Conservation (phyloP, 30 jellyfish, hydroid and myxozoan species). For the Nemopilema nomurai region DNA sequence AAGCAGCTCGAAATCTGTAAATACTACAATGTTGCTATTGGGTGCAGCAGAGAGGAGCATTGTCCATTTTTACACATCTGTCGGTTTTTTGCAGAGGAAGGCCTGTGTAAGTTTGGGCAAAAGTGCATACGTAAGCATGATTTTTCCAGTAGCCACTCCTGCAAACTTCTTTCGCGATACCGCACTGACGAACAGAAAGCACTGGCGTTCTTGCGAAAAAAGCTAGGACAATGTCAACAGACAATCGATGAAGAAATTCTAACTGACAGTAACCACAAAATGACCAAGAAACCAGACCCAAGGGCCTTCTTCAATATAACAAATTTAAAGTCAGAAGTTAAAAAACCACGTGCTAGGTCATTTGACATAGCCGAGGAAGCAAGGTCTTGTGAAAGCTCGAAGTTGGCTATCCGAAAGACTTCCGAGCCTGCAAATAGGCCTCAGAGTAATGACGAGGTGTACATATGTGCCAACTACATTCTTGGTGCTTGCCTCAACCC, state of each 20-base stretch:
- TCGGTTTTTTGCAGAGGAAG: slow-evolving; percentile 86
- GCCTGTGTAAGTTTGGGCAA: slow-evolving; percentile 86
- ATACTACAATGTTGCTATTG: slow-evolving; percentile 91
- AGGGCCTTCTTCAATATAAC: neutral
- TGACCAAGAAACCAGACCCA: neutral
- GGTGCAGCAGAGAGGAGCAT: slow-evolving; percentile 83
- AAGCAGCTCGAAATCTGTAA: slow-evolving; percentile 86
- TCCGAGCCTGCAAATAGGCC: slow-evolving; percentile 25
- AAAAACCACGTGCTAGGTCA: slow-evolving; percentile 28
- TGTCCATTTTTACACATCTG: slow-evolving; percentile 95
- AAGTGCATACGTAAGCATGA: slow-evolving; percentile 93
- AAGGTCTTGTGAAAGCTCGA: neutral
- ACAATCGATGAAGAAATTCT: neutral
- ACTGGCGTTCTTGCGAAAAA: slow-evolving; percentile 31
- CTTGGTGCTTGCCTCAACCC: slow-evolving; percentile 4
- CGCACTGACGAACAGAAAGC: slow-evolving; percentile 46
- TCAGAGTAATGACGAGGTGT: neutral
- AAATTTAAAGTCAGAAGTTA: neutral
- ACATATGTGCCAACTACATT: slow-evolving; percentile 19
- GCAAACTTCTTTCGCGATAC: slow-evolving; percentile 57
- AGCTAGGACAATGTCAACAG: neutral
- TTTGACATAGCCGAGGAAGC: neutral
- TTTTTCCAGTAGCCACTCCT: slow-evolving; percentile 62
- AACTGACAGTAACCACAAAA: neutral
- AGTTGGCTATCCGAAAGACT: neutral